A percentile compares a stretch with the other conserved stretches of the same genome.
Evolutionary conservation across 2,113 vertebrate species (phyloP).

Genomic region (Mirounga angustirostris): DNA sequence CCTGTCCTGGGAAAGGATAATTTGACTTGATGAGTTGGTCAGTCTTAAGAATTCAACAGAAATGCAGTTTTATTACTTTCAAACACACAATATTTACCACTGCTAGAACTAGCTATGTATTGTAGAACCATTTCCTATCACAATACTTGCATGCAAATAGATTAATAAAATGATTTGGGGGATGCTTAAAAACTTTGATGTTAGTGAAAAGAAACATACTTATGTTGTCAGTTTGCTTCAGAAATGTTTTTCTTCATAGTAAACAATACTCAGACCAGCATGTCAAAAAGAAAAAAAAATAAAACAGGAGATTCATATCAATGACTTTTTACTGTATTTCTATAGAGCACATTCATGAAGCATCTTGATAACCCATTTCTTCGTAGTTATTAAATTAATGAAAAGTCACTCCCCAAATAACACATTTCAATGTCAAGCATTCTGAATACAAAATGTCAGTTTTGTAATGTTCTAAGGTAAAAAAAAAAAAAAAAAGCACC

Average conservation of each 20-base stretch:
- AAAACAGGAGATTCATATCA: slow-evolving; percentile 29
- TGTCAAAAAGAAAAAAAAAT: slow-evolving; percentile 38
- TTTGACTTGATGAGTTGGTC: neutral
- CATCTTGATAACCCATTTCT: slow-evolving; percentile 23
- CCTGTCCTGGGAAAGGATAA: slow-evolving; percentile 20
- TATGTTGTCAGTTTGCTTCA: slow-evolving; percentile 43
- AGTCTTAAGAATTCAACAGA: slow-evolving; percentile 22
- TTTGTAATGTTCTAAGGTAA: slow-evolving; percentile 53
- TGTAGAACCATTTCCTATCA: neutral
- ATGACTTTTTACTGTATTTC: slow-evolving; percentile 29
- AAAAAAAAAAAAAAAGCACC: slow-evolving; percentile 28
- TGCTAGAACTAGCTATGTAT: neutral
- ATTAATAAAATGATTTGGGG: neutral
- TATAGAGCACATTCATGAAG: neutral
- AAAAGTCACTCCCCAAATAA: slow-evolving; percentile 52
- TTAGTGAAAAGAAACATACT: neutral
- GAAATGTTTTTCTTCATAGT: slow-evolving; percentile 50
- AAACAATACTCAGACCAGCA: slow-evolving; percentile 18
- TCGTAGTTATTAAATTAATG: slow-evolving; percentile 44
- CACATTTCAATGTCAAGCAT: neutral
- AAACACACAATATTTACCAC: neutral
- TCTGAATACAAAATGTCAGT: slow-evolving; percentile 51
- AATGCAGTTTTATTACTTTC: slow-evolving; percentile 53
- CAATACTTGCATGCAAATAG: slow-evolving; percentile 27
- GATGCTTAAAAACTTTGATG: neutral